Evolutionary conservation across 2,888 invertebrate genomes (phyloP), one percentile per base, ranked within the genome.

Genomic region (Gymnoscelis rufifasciata): DNA sequence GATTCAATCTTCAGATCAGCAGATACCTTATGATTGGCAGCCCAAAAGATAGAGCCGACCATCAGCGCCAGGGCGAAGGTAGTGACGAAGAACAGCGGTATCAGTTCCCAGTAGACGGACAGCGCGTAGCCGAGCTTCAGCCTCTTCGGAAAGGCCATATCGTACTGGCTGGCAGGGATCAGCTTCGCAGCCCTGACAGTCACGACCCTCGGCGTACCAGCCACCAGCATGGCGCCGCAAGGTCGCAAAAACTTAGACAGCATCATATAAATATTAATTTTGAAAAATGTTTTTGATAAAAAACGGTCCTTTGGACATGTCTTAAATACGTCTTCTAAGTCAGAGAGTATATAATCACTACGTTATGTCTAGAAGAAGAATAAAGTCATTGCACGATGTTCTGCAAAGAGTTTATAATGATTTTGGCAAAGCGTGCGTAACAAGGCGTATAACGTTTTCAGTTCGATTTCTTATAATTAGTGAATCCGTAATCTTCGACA

Each of bases 151-250:
- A 65, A 43, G 0, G 74, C 71, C 1, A 58, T 41, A 36, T 83
- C 81, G 53, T 87, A 87, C 62, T 87, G 87, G n/a, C 45, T 52
- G 0, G 75, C 66, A 0, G 83, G 83, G 1, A 86, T 30, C 7
- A 10, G 66, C 60, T 7, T 45, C 6, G 52, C 38, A 3, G 53
- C 54, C 7, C 62, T 53, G 10, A 51, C 44, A 19, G 46, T 33
- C 2, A 44, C 28, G 38, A 56, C 47, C 38, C 52, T 55, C 15
- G 54, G 37, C 3, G 52, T 38, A 38, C 38, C 57, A 8, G 51
- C 39, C 2, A 42, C 43, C 30, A 65, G 41, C 24, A 65, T 38
- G 8, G n/a, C n/a, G n/a, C 31, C 13, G 14, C 31, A 15, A 2
- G 1, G 14, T 14, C 31, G 31, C 19, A 74, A 29, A 6, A 78